These are phyloP conservation scores for Pangasius mekongensis DNA, from an alignment of 2,797 vertebrate genomes.

Conservation along the genomic window DNA sequence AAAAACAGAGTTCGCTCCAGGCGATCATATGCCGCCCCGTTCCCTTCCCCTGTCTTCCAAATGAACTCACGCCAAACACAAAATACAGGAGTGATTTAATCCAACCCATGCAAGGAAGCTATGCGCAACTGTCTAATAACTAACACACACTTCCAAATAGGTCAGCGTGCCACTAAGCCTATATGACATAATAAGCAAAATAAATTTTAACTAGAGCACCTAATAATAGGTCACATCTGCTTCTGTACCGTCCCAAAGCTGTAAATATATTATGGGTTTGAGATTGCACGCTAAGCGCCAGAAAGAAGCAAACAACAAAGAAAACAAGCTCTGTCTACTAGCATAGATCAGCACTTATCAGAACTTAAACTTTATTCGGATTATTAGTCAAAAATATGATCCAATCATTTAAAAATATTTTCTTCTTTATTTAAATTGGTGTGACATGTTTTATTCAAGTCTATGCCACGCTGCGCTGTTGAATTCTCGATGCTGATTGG, in stretches of 20 bases:
- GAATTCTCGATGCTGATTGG: no score
- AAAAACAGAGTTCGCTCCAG: not conserved
- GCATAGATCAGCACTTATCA: no score
- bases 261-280: not conserved
- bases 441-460: no score
- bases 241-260: not conserved
- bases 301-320: no score
- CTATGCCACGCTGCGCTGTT: no score
- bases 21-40: not conserved
- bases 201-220: not conserved
- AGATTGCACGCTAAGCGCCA: not conserved
- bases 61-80: not conserved
- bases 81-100: conserved; percentile 3
- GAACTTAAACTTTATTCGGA: no score
- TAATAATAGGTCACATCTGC: no score
- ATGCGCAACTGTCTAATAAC: not conserved
- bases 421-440: no score
- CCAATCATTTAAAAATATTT: no score
- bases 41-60: not conserved
- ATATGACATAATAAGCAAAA: not conserved
- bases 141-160: not conserved
- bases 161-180: not conserved
- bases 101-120: not conserved
- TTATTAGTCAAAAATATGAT: no score
- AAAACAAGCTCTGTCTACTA: not conserved